phyloP scores from a whole-genome alignment of 1,140 invertebrate species.

The Drosophila parabipectinata region DNA sequence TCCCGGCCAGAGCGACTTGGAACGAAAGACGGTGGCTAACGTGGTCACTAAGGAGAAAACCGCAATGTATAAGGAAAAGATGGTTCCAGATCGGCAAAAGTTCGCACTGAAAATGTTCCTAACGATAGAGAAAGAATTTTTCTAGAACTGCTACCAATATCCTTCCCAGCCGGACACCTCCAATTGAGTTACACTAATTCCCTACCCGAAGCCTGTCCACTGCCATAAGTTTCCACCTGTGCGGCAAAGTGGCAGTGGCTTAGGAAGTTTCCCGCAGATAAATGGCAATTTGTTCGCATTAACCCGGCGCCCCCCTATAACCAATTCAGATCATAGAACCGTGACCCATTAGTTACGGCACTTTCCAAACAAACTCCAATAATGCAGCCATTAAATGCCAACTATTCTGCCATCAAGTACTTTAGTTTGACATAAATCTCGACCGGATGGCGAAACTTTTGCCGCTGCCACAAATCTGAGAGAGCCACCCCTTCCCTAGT shows the following conservation, averaged over 20 bases:
- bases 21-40: slow-evolving; percentile 1
- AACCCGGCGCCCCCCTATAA: slow-evolving; percentile 5
- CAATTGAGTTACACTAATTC: slow-evolving; percentile 36
- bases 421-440: slow-evolving; percentile 81
- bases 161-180: neutral
- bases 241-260: slow-evolving; percentile 12
- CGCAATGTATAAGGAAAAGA: neutral
- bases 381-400: slow-evolving; percentile 80
- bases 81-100: slow-evolving; percentile 9
- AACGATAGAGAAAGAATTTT: too few relatives aligned
- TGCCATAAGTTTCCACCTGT: slow-evolving; percentile 37
- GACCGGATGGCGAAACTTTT: slow-evolving; percentile 62
- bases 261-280: slow-evolving; percentile 31
- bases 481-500: slow-evolving; percentile 10
- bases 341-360: slow-evolving; percentile 71
- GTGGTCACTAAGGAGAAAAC: neutral
- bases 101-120: too few relatives aligned
- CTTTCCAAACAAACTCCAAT: slow-evolving; percentile 73
- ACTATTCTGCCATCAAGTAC: slow-evolving; percentile 78
- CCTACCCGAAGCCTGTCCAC: slow-evolving; percentile 20
- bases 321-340: slow-evolving; percentile 27
- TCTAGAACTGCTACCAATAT: neutral
- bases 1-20: slow-evolving; percentile 43
- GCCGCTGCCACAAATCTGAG: slow-evolving; percentile 55
- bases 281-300: slow-evolving; percentile 59